These are phyloP conservation scores for Drosophila meridionalis DNA, from an alignment of 2,888 invertebrate species.

Conservation along the genomic window DNA sequence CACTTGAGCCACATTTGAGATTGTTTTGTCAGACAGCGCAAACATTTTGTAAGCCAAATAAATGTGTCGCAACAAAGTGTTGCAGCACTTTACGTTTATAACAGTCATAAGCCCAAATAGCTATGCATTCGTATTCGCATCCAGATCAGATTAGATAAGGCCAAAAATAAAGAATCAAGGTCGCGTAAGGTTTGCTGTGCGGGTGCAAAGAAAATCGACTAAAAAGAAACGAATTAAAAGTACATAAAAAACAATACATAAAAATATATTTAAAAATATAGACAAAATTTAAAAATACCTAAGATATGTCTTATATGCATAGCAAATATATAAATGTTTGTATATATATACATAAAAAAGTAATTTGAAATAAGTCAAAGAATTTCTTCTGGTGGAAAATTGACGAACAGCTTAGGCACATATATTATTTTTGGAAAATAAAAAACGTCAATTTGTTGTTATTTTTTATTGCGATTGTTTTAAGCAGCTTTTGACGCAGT, in stretches of 20 bases:
- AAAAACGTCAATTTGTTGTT: background rate
- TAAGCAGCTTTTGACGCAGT: constrained; percentile 64
- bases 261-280: background rate
- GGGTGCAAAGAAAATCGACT: constrained; percentile 46
- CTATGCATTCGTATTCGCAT: constrained; percentile 26
- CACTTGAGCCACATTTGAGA: background rate
- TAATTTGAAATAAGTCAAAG: background rate
- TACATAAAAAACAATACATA: background rate
- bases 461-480: constrained; percentile 24
- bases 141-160: constrained; percentile 51
- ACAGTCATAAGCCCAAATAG: constrained; percentile 11
- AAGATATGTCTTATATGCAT: background rate
- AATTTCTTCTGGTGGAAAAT: constrained; percentile 12
- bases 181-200: constrained; percentile 50
- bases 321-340: background rate
- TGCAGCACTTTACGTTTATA: constrained; percentile 32
- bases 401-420: constrained; percentile 43
- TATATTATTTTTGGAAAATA: constrained; percentile 34
- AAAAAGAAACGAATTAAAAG: constrained; percentile 18
- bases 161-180: constrained; percentile 55
- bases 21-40: background rate
- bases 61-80: constrained; percentile 19
- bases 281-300: constrained; percentile 8
- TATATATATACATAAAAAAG: background rate
- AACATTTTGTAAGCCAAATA: constrained; percentile 26